phyloP scores from a whole-genome alignment of 2,797 vertebrate genomes.

The Cynopterus sphinx region DNA sequence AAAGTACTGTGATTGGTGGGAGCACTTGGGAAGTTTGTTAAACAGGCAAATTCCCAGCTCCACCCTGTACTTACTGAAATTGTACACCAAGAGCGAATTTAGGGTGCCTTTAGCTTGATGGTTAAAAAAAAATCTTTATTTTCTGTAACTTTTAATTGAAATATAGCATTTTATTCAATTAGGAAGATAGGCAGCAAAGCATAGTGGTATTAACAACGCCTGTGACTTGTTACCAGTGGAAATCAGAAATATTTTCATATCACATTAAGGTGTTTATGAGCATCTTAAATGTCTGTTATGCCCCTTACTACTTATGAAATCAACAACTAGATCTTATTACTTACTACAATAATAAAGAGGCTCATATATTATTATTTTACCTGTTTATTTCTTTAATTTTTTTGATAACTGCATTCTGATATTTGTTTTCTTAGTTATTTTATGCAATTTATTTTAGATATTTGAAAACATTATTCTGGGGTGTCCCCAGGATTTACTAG shows the following conservation, averaged over 20 bases:
- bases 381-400: background rate
- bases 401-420: background rate
- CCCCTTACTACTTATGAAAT: background rate
- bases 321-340: background rate
- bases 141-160: conserved; percentile 7
- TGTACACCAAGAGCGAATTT: background rate
- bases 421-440: background rate
- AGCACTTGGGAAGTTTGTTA: background rate
- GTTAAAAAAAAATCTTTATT: background rate
- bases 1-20: background rate
- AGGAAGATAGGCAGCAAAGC: background rate
- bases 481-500: background rate
- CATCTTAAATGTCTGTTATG: background rate
- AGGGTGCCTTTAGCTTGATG: background rate
- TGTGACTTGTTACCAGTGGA: background rate
- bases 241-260: background rate
- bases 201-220: background rate
- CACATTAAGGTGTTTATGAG: background rate
- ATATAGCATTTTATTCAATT: background rate
- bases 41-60: background rate
- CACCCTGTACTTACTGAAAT: background rate
- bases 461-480: background rate
- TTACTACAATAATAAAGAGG: background rate
- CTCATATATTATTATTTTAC: background rate
- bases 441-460: background rate